A percentile compares a stretch with the other conserved stretches of the same genome.
Evolutionary conservation across 2,113 vertebrate species (phyloP).

Genomic region (Hippocampus zosterae): DNA sequence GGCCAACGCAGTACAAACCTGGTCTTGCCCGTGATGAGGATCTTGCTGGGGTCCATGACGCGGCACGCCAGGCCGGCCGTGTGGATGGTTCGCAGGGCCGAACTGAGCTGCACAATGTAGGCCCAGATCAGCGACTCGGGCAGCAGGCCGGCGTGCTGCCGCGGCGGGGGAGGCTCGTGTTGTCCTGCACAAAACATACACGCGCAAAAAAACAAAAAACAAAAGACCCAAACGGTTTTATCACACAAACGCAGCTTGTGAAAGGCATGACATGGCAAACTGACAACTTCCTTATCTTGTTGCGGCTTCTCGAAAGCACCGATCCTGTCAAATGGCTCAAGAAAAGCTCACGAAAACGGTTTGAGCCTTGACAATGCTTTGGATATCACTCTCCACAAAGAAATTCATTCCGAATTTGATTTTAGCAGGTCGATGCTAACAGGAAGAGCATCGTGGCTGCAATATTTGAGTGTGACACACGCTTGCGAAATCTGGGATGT

Average conservation of each 20-base stretch:
- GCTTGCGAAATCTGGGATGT: not conserved
- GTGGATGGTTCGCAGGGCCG: slow-evolving; percentile 91
- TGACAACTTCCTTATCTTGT: slow-evolving; percentile 13
- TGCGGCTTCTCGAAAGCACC: not conserved
- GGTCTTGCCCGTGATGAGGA: slow-evolving; percentile 96
- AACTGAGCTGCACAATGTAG: slow-evolving; percentile 96
- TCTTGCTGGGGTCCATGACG: slow-evolving; percentile 98
- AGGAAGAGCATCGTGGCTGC: too few relatives aligned
- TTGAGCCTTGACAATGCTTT: too few relatives aligned
- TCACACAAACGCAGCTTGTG: slow-evolving; percentile 12
- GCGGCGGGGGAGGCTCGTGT: slow-evolving; percentile 89
- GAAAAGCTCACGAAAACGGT: too few relatives aligned
- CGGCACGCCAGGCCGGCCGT: slow-evolving; percentile 94
- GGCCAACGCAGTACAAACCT: slow-evolving; percentile 67
- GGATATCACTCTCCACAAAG: too few relatives aligned
- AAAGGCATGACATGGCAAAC: slow-evolving; percentile 2
- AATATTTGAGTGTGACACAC: not conserved
- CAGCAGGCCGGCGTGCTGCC: slow-evolving; percentile 92
- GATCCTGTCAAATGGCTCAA: not conserved
- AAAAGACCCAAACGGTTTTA: not conserved
- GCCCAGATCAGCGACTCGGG: slow-evolving; percentile 98
- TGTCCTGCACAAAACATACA: slow-evolving; percentile 73
- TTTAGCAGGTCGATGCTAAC: too few relatives aligned
- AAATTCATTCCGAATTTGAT: too few relatives aligned
- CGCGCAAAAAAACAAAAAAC: not conserved